Evolutionary conservation across 1,140 invertebrate species (phyloP).

Genomic region (Ridgeia piscesae): DNA sequence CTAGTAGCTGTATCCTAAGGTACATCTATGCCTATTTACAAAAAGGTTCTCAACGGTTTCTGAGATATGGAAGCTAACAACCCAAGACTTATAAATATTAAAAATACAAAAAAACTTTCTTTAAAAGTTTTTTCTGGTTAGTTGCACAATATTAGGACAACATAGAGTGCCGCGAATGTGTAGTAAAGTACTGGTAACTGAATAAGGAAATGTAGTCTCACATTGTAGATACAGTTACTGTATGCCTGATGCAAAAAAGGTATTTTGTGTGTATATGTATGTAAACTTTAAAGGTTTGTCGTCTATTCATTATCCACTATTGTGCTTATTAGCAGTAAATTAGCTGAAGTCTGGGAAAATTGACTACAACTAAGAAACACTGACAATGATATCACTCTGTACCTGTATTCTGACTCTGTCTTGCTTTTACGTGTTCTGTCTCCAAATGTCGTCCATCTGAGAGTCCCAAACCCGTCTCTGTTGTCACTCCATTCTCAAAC

Average conservation of each 20-base stretch:
- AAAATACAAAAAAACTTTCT: not conserved
- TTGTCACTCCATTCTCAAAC: constrained; percentile 9
- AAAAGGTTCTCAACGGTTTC: no score
- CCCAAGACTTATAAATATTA: no score
- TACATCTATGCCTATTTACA: no score
- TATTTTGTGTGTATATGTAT: not conserved
- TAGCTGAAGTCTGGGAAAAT: no score
- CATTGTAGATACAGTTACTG: not conserved
- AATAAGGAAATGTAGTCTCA: not conserved
- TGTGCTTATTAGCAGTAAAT: no score
- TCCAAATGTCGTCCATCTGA: not conserved
- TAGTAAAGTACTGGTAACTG: not conserved
- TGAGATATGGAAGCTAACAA: no score
- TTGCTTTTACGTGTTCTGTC: not conserved
- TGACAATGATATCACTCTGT: not conserved
- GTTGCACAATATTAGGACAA: not conserved
- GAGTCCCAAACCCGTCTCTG: not conserved
- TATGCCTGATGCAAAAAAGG: not conserved
- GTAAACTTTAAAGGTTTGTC: not conserved
- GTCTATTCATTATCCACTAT: no score
- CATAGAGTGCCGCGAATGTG: not conserved
- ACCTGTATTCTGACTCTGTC: not conserved
- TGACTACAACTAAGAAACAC: no score
- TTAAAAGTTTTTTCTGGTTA: not conserved
- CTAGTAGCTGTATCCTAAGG: no score